Evolutionary conservation across 2,797 vertebrate genomes (phyloP), one percentile per base, ranked within the genome.

Genomic region (Coracias cyanogaster): DNA sequence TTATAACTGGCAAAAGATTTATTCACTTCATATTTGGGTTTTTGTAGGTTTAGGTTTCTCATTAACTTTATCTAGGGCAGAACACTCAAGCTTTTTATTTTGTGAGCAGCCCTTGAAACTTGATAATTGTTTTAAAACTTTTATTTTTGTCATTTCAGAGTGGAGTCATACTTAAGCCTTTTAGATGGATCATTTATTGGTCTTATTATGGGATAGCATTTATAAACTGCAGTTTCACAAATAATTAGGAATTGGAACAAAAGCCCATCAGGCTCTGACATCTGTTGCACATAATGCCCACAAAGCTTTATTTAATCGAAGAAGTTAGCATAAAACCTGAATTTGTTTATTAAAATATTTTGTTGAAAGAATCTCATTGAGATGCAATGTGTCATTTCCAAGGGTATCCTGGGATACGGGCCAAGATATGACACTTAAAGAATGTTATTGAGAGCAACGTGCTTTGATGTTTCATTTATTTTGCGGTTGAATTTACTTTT

Each of bases 381-480:
- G 74, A 91, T 93, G 92, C 69, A 62, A 12, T 82, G 90, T 96
- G 93, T 95, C 84, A 93, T 94, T 97, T 95, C 77, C 86, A 85
- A 85, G 94, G 94, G 93, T 95, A 95, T 97, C 95, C 96, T 89
- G 95, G 96, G 96, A 96, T 94, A 91, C 79, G 5, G 74, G 94
- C 96, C 96, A 97, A 95, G 45, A 89, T 96, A 95, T 71, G 92
- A 91, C 94, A 94, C 95, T 82, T 93, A 15, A 92, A 90, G 83
- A 96, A 92, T 93, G 92, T 94, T 91, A 95, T 88, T 97, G 90
- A 96, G 77, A 94, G 37, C 82, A 89, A 7, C 0, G 1, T 89
- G 61, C 94, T 96, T 94, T 93, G 95, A 95, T 94, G 93, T 94
- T 84, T 96, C 92, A 93, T 95, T 96, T 94, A 86, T 88, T 95